Percentiles rank a stretch among this genome's conserved stretches.
Conservation (phyloP, 2,113 vertebrate genomes). For the Leucosticte australis region DNA sequence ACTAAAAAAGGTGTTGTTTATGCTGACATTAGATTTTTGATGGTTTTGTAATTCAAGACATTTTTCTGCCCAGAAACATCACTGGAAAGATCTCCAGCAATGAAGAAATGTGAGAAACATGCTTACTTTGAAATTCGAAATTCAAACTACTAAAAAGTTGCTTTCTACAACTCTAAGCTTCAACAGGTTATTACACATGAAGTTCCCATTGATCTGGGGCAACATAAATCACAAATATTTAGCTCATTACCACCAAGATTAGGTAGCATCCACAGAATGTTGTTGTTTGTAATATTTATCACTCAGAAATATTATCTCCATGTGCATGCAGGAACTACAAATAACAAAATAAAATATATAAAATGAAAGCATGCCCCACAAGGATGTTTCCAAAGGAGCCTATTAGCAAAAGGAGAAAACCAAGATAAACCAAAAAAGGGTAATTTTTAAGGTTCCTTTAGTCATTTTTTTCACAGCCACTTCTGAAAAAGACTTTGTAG, state of each 20-base stretch:
- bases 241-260: neutral
- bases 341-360: neutral
- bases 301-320: neutral
- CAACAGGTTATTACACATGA: neutral
- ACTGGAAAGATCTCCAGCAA: neutral
- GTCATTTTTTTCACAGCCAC: neutral
- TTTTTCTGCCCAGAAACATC: neutral
- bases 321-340: neutral
- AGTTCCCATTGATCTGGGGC: neutral
- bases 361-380: neutral
- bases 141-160: neutral
- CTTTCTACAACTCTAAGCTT: neutral
- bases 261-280: neutral
- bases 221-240: neutral
- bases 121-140: neutral
- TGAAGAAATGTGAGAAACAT: neutral
- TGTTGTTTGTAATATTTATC: neutral
- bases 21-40: neutral
- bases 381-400: neutral
- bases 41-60: neutral
- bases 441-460: neutral
- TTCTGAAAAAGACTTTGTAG: neutral
- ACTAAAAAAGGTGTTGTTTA: neutral
- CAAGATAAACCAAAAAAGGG: neutral
- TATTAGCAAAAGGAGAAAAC: neutral